Evolutionary conservation across 2,888 invertebrate species (phyloP).

Genomic region (Hirtodrosophila cameraria): DNA sequence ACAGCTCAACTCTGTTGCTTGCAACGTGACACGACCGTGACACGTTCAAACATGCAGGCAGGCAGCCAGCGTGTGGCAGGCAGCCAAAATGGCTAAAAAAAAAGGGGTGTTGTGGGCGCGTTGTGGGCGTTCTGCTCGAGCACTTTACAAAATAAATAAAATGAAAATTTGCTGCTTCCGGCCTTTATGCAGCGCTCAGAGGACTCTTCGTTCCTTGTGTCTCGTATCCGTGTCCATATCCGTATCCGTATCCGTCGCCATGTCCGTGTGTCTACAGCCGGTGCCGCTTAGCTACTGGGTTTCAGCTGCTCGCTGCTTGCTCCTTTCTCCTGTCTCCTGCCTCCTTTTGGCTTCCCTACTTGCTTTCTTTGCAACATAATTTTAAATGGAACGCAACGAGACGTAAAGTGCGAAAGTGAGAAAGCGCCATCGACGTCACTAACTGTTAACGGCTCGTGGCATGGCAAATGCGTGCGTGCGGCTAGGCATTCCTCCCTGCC

Average conservation of each 20-base stretch:
- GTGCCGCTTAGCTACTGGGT: neutral
- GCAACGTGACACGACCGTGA: constrained; percentile 43
- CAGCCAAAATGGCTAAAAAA: no score
- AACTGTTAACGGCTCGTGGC: constrained; percentile 74
- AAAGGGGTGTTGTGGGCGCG: neutral
- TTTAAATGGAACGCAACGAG: constrained; percentile 79
- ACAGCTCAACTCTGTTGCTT: neutral
- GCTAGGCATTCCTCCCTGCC: constrained; percentile 23
- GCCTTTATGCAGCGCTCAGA: constrained; percentile 63
- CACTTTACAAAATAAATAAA: constrained; percentile 79
- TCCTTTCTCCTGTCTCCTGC: no score
- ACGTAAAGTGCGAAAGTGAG: constrained; percentile 78
- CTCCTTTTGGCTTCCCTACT: constrained; percentile 6
- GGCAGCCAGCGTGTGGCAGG: constrained; percentile 3
- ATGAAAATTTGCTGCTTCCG: constrained; percentile 78
- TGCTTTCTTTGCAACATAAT: constrained; percentile 65
- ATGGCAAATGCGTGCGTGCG: constrained; percentile 60
- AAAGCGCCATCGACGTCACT: constrained; percentile 55
- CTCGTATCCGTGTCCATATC: constrained; percentile 62
- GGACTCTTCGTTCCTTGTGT: constrained; percentile 12
- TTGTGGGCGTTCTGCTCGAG: constrained; percentile 43
- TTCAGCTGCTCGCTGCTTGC: neutral
- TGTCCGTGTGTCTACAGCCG: constrained; percentile 51
- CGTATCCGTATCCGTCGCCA: constrained; percentile 68
- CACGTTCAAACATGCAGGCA: constrained; percentile 43